Conservation (phyloP, 1,140 invertebrate species). For the Melipona quadrifasciata region DNA sequence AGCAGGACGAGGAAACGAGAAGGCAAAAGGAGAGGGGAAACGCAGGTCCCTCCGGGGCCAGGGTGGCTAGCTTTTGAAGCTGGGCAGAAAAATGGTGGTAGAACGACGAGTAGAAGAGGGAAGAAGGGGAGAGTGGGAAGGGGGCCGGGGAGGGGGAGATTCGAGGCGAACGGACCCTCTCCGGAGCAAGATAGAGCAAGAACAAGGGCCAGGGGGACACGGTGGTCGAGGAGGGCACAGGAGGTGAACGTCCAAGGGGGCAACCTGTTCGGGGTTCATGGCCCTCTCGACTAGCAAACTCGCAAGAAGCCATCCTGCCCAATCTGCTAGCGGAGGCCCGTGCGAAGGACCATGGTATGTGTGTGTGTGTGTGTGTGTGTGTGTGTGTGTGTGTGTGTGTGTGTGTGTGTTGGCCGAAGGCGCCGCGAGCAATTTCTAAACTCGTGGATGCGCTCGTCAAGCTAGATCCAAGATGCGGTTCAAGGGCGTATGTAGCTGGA, state of each 20-base stretch:
- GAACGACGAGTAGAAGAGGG: slow-evolving; percentile 36
- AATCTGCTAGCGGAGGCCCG: slow-evolving; percentile 75
- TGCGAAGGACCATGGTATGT: slow-evolving; percentile 62
- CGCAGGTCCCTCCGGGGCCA: slow-evolving; percentile 62
- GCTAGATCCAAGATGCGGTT: slow-evolving; percentile 18
- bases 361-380: no score
- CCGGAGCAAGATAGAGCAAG: slow-evolving; percentile 48
- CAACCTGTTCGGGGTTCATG: slow-evolving; percentile 83
- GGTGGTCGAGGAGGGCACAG: slow-evolving; percentile 71
- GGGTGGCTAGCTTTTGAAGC: slow-evolving; percentile 65
- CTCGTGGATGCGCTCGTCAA: not conserved
- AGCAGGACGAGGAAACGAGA: not conserved
- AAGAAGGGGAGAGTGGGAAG: not conserved
- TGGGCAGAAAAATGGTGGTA: slow-evolving; percentile 55
- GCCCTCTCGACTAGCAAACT: slow-evolving; percentile 80
- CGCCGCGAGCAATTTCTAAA: not conserved
- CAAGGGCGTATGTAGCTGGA: slow-evolving; percentile 19
- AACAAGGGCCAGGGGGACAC: slow-evolving; percentile 64
- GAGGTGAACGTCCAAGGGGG: slow-evolving; percentile 82
- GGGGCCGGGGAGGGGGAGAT: slow-evolving; percentile 44
- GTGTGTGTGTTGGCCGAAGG: slow-evolving; percentile 40
- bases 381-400: no score
- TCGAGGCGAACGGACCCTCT: slow-evolving; percentile 53
- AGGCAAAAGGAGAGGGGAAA: slow-evolving; percentile 39
- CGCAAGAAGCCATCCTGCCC: slow-evolving; percentile 76